Percentiles rank a stretch among this genome's conserved stretches.
These are phyloP conservation scores for Meriones psammophilus DNA, from an alignment of 2,797 vertebrate species.

Conservation along the genomic window DNA sequence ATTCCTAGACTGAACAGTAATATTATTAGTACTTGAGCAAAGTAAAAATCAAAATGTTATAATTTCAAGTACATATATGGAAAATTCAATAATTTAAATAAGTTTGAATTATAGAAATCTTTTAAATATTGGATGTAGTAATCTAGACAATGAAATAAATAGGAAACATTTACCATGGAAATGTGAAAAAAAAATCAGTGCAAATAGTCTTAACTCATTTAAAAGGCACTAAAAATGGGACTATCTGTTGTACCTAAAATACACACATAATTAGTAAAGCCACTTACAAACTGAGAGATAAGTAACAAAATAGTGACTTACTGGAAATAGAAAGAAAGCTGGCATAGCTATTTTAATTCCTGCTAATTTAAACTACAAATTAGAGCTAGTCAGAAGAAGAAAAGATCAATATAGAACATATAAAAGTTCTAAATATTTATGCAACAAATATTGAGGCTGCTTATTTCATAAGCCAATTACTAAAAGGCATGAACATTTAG, in stretches of 20 bases:
- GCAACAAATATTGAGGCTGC: background rate
- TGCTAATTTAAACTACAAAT: background rate
- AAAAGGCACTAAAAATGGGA: background rate
- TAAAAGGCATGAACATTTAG: background rate
- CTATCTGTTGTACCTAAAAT: background rate
- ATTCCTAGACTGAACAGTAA: no score
- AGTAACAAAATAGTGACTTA: background rate
- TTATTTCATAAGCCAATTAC: background rate
- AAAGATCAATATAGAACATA: background rate
- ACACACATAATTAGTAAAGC: background rate
- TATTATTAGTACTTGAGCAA: background rate
- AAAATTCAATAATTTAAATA: conserved; percentile 20
- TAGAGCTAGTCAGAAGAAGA: background rate
- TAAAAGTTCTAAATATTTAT: no score
- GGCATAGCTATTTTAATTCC: background rate
- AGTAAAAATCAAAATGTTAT: conserved; percentile 49
- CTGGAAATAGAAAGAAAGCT: background rate
- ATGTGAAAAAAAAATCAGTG: background rate
- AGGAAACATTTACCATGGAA: background rate
- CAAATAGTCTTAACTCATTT: background rate
- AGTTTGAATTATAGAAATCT: background rate
- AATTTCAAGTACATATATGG: conserved; percentile 34
- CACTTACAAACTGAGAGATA: background rate
- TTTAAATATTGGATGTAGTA: background rate
- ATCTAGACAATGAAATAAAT: no score